Conservation (phyloP, 2,797 vertebrate species). For the Todus mexicanus region DNA sequence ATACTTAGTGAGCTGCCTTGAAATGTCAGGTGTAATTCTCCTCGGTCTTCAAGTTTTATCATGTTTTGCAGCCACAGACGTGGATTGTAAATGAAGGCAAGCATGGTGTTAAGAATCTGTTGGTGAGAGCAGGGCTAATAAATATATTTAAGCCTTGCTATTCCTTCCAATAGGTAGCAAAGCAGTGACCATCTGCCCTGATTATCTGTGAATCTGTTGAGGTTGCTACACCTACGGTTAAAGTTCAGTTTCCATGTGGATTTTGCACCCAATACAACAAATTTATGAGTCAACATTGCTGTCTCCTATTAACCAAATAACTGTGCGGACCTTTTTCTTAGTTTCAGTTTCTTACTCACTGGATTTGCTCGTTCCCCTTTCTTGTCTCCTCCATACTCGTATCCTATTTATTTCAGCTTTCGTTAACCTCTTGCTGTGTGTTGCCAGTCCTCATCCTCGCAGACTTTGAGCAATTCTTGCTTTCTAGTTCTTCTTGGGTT, state of each 20-base stretch:
- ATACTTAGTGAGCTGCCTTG: not conserved
- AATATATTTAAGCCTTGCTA: not conserved
- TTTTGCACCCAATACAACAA: not conserved
- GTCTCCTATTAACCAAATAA: not conserved
- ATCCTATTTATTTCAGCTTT: not conserved
- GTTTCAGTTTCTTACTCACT: not conserved
- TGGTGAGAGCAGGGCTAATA: not conserved
- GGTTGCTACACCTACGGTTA: not conserved
- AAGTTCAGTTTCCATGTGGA: not conserved
- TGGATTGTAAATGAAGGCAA: not conserved
- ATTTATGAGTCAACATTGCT: not conserved
- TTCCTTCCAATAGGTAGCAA: not conserved
- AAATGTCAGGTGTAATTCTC: not conserved
- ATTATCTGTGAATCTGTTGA: not conserved
- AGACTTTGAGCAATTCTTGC: not conserved
- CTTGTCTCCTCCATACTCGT: accelerated
- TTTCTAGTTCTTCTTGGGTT: not conserved
- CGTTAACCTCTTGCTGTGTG: not conserved
- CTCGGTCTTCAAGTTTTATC: not conserved
- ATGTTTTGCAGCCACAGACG: not conserved
- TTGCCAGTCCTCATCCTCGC: not conserved
- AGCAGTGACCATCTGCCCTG: not conserved
- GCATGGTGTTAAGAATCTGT: not conserved
- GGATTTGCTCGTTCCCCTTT: not conserved
- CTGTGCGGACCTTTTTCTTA: not conserved